phyloP scores from a whole-genome alignment of 2,113 vertebrate species.

The Sphyrna mokarran region DNA sequence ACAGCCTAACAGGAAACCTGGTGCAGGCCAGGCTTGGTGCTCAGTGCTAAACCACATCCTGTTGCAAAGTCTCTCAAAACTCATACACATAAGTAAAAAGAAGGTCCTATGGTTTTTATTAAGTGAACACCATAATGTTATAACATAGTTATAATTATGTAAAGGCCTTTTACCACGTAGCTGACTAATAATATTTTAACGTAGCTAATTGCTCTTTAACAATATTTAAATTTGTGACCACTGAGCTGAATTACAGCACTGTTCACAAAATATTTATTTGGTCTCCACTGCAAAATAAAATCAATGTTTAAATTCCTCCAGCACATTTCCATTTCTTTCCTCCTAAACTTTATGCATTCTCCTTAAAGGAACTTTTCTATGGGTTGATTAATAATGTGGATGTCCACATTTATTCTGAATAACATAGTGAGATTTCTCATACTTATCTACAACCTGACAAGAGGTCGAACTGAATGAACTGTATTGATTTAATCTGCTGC shows the following conservation, averaged over 20 bases:
- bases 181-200: not conserved
- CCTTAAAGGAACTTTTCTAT: not conserved
- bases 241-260: not conserved
- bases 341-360: not conserved
- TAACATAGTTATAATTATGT: not conserved
- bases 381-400: not conserved
- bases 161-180: not conserved
- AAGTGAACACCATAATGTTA: not conserved
- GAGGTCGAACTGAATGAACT: not conserved
- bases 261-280: not conserved
- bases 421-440: not conserved
- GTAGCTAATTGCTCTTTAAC: not conserved
- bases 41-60: constrained; percentile 35
- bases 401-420: not conserved
- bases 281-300: constrained; percentile 10
- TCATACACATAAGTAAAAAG: not conserved
- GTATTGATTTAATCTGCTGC: not conserved
- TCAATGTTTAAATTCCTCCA: not conserved
- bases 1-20: constrained; percentile 36
- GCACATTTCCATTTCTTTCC: not conserved
- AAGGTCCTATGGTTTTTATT: not conserved
- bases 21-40: constrained; percentile 31
- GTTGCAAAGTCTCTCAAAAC: constrained; percentile 35
- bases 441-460: not conserved
- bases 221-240: not conserved